Conservation (phyloP, 2,113 vertebrate genomes). For the Poecile atricapillus region DNA sequence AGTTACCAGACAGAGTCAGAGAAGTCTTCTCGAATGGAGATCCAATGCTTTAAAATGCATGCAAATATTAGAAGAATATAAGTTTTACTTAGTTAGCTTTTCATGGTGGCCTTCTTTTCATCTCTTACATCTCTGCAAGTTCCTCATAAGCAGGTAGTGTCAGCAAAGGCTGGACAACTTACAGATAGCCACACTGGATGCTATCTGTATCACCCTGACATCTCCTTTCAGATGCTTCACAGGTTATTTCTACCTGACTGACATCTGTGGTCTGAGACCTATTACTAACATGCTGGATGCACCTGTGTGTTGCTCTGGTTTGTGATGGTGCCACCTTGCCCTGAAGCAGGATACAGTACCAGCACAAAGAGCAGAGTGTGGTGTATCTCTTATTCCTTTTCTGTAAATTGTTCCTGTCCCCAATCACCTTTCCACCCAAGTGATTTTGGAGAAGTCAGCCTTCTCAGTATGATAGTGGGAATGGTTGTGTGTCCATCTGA, state of each 20-base stretch:
- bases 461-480: not conserved
- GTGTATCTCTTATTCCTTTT: not conserved
- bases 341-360: not conserved
- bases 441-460: not conserved
- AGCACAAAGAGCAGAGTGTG: rapidly evolving
- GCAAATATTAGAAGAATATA: not conserved
- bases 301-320: not conserved
- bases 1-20: not conserved
- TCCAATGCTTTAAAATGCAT: not conserved
- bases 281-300: not conserved
- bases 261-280: not conserved
- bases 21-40: not conserved
- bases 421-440: not conserved
- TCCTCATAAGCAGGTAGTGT: not conserved
- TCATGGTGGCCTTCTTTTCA: not conserved
- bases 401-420: not conserved
- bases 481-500: rapidly evolving
- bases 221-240: not conserved
- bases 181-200: not conserved
- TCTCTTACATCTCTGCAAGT: not conserved
- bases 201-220: not conserved
- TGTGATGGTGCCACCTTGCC: not conserved
- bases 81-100: not conserved
- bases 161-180: not conserved
- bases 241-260: not conserved